These are phyloP conservation scores for Drosophila incognita DNA, from an alignment of 2,888 invertebrate species.

Conservation along the genomic window DNA sequence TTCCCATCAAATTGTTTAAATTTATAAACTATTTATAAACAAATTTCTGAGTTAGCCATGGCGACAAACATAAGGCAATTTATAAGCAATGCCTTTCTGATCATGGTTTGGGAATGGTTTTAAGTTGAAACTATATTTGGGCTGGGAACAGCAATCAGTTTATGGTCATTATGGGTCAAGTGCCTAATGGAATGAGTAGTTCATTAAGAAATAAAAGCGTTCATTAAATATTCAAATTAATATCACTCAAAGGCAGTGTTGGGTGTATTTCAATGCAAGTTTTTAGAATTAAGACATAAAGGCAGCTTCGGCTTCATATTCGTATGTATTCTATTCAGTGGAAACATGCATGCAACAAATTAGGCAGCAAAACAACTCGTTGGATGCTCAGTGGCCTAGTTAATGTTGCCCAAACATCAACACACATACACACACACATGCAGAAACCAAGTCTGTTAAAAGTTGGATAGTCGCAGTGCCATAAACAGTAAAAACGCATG, in stretches of 20 bases:
- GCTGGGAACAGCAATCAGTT: neutral
- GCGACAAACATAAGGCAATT: no score
- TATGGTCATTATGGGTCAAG: neutral
- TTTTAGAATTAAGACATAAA: neutral
- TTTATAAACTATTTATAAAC: neutral
- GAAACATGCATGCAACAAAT: constrained; percentile 46
- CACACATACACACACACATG: constrained; percentile 21
- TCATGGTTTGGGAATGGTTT: neutral
- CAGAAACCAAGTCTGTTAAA: constrained; percentile 45
- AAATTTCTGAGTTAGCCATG: neutral
- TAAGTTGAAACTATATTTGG: neutral
- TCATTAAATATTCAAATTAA: neutral
- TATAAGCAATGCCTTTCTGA: neutral
- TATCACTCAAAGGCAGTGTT: neutral
- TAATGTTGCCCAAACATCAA: constrained; percentile 61
- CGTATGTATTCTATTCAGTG: constrained; percentile 3
- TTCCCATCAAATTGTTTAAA: neutral
- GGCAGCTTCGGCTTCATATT: neutral
- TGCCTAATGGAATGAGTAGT: neutral
- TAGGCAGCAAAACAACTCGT: constrained; percentile 42
- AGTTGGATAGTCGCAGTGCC: constrained; percentile 54
- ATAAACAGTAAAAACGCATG: constrained; percentile 61
- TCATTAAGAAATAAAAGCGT: neutral
- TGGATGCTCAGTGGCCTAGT: constrained; percentile 77
- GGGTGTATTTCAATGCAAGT: neutral